Percentiles rank a stretch among this genome's conserved stretches.
These are phyloP conservation scores for Anadara kagoshimensis DNA, from an alignment of 1,140 invertebrate genomes.

Conservation along the genomic window DNA sequence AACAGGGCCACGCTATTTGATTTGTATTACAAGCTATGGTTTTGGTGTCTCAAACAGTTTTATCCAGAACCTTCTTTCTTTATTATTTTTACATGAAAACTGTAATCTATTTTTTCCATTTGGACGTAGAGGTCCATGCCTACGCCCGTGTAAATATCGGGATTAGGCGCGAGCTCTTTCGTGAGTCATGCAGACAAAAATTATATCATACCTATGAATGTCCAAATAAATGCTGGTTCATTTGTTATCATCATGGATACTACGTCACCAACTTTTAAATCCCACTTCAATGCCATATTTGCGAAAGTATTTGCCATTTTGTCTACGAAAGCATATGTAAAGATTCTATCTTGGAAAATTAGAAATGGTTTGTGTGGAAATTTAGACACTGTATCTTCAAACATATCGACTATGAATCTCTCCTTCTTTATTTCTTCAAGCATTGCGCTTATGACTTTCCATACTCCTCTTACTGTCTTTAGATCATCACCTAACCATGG, in stretches of 20 bases:
- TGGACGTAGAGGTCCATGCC: too few relatives aligned
- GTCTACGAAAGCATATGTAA: constrained; percentile 50
- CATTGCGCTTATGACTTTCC: neutral
- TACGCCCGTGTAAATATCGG: too few relatives aligned
- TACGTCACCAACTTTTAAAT: constrained; percentile 33
- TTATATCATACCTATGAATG: constrained; percentile 43
- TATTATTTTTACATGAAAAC: too few relatives aligned
- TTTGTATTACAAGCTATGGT: too few relatives aligned
- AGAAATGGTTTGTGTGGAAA: constrained; percentile 45
- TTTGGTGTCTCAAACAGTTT: too few relatives aligned
- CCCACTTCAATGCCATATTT: constrained; percentile 25
- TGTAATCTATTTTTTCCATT: too few relatives aligned
- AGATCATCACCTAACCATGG: constrained; percentile 26
- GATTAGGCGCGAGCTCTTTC: too few relatives aligned
- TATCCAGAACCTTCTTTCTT: too few relatives aligned
- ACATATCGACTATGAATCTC: constrained; percentile 47
- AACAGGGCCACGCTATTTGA: too few relatives aligned
- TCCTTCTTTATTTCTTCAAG: constrained; percentile 6
- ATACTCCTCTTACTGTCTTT: constrained; percentile 4
- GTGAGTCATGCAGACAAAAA: too few relatives aligned
- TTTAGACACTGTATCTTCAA: constrained; percentile 43
- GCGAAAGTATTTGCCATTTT: constrained; percentile 53
- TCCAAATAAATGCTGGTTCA: constrained; percentile 55
- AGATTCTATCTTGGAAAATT: constrained; percentile 51
- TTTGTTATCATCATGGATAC: constrained; percentile 57